phyloP scores from a whole-genome alignment of 1,140 invertebrate species.

The honey bee (Apis mellifera) region DNA sequence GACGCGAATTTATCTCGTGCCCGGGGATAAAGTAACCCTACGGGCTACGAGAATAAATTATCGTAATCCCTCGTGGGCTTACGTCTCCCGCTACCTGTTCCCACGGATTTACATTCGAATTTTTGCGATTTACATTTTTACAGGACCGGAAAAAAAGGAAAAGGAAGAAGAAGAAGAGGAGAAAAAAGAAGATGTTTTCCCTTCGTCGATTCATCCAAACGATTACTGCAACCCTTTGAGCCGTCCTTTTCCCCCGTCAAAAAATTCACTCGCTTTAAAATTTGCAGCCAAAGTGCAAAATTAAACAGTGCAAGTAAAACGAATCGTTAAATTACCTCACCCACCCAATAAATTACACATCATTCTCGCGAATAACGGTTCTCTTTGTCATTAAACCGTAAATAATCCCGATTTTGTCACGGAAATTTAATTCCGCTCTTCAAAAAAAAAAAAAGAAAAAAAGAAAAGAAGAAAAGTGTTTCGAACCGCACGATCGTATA shows the following conservation, averaged over 20 bases:
- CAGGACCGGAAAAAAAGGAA: not conserved
- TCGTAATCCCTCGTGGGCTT: constrained; percentile 45
- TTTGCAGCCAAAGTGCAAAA: not conserved
- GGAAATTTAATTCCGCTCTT: not conserved
- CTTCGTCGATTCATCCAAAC: constrained; percentile 9
- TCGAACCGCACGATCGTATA: not conserved
- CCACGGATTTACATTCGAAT: constrained; percentile 49
- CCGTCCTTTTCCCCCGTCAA: not conserved
- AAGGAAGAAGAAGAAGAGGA: too few relatives aligned
- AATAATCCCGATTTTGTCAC: not conserved
- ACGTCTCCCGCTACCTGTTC: constrained; percentile 44
- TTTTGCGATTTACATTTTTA: constrained; percentile 63
- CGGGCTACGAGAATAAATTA: constrained; percentile 63
- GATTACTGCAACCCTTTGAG: constrained; percentile 15
- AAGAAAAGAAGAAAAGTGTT: too few relatives aligned
- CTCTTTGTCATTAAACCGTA: not conserved
- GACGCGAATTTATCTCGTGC: constrained; percentile 67
- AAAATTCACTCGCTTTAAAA: not conserved
- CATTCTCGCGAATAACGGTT: not conserved
- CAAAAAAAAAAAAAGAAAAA: too few relatives aligned
- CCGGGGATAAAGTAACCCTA: constrained; percentile 63
- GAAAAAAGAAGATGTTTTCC: constrained; percentile 7
- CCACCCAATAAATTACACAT: not conserved
- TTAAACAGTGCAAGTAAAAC: not conserved
- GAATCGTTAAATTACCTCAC: not conserved